Evolutionary conservation across 2,797 vertebrate genomes (phyloP).

Genomic region (Periophthalmus magnuspinnatus): DNA sequence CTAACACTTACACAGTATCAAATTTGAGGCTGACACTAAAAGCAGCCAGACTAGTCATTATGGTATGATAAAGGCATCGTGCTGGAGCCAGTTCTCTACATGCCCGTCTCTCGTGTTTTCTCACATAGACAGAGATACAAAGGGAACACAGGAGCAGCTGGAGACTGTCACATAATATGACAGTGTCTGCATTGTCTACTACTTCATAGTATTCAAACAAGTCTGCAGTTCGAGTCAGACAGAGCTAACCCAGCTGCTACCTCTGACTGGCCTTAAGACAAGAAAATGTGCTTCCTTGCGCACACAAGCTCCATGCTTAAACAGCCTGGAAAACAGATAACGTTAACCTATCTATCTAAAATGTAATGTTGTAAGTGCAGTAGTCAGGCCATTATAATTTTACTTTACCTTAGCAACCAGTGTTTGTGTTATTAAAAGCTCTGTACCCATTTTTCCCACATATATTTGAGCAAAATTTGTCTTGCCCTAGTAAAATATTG

Average conservation of each 20-base stretch:
- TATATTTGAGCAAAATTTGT: no score
- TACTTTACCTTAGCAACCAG: no score
- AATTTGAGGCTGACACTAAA: slow-evolving; percentile 66
- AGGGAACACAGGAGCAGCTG: slow-evolving; percentile 26
- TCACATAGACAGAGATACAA: slow-evolving; percentile 14
- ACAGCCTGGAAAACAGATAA: neutral
- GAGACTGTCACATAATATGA: slow-evolving; percentile 33
- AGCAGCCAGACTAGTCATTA: slow-evolving; percentile 60
- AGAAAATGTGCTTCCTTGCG: neutral
- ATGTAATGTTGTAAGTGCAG: neutral
- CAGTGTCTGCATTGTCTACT: slow-evolving; percentile 24
- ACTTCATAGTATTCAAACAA: neutral
- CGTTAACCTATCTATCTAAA: neutral
- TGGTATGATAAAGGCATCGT: slow-evolving; percentile 63
- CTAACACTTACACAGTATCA: slow-evolving; percentile 59
- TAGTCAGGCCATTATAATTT: no score
- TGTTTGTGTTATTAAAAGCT: no score
- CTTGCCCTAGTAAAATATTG: no score
- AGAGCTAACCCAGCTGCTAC: slow-evolving; percentile 16
- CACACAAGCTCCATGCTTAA: neutral
- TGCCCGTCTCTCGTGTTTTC: slow-evolving; percentile 19
- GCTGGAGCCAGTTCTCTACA: slow-evolving; percentile 48
- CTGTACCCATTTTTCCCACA: no score
- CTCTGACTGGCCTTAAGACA: slow-evolving; percentile 20
- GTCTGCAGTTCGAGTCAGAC: slow-evolving; percentile 10